Evolutionary conservation across 2,888 invertebrate genomes (phyloP), one percentile per base, ranked within the genome.

Genomic region (Pollenia griseotomentosa): DNA sequence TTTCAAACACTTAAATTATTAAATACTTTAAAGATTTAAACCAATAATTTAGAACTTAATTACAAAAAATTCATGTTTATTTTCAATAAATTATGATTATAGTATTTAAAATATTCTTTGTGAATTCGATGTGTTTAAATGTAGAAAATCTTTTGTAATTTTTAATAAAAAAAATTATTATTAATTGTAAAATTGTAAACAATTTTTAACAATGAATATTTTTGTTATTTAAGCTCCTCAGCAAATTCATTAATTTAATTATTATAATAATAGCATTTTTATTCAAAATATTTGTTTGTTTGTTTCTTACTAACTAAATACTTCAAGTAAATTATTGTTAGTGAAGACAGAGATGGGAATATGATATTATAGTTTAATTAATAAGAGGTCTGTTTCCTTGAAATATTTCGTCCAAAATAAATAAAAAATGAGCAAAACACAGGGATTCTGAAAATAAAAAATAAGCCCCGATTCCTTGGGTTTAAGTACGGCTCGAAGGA

Each of bases 211-310:
- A 68, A 40, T 68, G 46, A 66, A 46, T 66, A 9, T 57, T 59
- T n/a, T 33, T 80, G 2, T n/a, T 61, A 57, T 10, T 74, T 40
- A 5, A 4, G 44, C 11, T 68, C 9, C 19, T 74, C 12, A 23
- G 53, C 7, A 71, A 12, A 61, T 82, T 59, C 51, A 68, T 75
- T 83, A 77, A 53, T 53, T 2, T 61, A 70, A 77, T 83, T 63
- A 83, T 71, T 75, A 40, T 14, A 77, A 70, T 73, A 75, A 81
- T 74, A 51, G 14, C 19, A 81, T 46, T 74, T 81, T 73, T 65
- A 33, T 44, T 61, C 53, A 61, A n/a, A 51, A 19, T 65, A 44
- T n/a, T 40, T 74, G 7, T 44, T 57, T 14, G 23, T 55, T 53
- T 33, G 8, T 33, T 42, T 51, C 12, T 57, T 63, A 19, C 40